Evolutionary conservation across 2,797 vertebrate species (phyloP).

Genomic region (Carapus acus): DNA sequence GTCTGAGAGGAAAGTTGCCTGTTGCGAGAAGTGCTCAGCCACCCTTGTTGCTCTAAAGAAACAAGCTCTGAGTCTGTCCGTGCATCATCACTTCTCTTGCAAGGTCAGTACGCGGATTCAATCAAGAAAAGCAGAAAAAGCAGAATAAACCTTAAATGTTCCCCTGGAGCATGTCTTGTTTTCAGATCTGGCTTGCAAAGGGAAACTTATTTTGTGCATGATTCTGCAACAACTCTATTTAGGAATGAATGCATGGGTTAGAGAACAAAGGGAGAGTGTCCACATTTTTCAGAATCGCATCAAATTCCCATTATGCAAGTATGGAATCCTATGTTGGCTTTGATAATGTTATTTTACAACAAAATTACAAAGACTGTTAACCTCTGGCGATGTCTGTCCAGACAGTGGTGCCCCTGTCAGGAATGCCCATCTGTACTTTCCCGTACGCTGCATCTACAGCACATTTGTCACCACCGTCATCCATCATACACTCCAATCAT

Average conservation of each 20-base stretch:
- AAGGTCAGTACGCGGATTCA: conserved; percentile 71
- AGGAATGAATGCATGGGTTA: too few species aligned
- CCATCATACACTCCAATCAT: conserved; percentile 48
- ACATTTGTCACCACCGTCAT: conserved; percentile 47
- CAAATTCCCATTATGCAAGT: too few species aligned
- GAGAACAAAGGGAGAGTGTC: too few species aligned
- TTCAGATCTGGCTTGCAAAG: neutral
- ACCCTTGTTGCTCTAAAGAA: conserved; percentile 89
- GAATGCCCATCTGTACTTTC: conserved; percentile 1
- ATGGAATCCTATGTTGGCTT: too few species aligned
- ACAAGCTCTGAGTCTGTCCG: conserved; percentile 85
- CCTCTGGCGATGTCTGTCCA: too few species aligned
- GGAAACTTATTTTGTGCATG: too few species aligned
- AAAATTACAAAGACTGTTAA: too few species aligned
- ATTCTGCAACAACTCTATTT: too few species aligned
- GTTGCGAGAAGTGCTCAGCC: conserved; percentile 88
- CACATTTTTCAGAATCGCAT: too few species aligned
- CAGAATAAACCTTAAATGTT: neutral
- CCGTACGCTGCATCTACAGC: conserved; percentile 17
- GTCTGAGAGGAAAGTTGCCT: conserved; percentile 77
- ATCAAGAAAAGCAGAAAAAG: neutral
- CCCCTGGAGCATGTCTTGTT: neutral
- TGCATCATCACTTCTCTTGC: conserved; percentile 82
- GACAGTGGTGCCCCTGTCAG: neutral
- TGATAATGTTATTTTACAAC: too few species aligned